Base-by-base conservation (phyloP, 1,140 invertebrate species). In the Neodiprion virginianus region DNA sequence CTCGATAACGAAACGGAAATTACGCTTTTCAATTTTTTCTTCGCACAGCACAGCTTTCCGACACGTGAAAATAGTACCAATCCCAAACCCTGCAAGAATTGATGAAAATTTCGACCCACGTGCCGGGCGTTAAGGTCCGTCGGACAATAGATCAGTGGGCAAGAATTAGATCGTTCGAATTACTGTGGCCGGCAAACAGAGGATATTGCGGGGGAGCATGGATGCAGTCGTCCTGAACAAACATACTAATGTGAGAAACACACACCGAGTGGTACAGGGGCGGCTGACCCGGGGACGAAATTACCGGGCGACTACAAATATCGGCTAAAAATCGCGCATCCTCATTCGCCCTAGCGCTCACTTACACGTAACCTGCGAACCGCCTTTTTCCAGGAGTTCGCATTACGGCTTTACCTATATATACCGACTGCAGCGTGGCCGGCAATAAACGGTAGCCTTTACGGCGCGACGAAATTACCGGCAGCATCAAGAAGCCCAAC, bases 161-260 rank as follows among this genome's bases (percentile, higher is more conserved):
- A 17, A 12, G 53, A 61, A 61, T 61, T 61, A 61, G 53, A 61
- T 17, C 71, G 74, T 71, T 78, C 72, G 76, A 83, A 83, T 84
- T 80, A 85, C 81, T 75, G 78, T 73, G 79, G 77, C 74, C 75
- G 73, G 79, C 77, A 85, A 85, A 85, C 82, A 84, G 77, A 81
- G 80, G 83, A 86, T 86, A 86, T 86, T 86, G 85, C 84, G 79
- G 77, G 82, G 80, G 79, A 83, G 82, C 81, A 78, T 84, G 81
- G 81, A 77, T 53, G 66, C 76, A 71, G 78, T 76, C 75, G 81
- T 82, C 85, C 83, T 86, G 69, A 79, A 77, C 76, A 86, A 86
- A 86, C 80, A 86, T 47, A 71, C 79, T 85, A 85, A 86, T 85
- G 85, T 85, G 85, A 81, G 84, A 86, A 86, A 85, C 82, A 85